Conservation (phyloP, 2,797 vertebrate genomes). For the Sebastolobus alascanus region DNA sequence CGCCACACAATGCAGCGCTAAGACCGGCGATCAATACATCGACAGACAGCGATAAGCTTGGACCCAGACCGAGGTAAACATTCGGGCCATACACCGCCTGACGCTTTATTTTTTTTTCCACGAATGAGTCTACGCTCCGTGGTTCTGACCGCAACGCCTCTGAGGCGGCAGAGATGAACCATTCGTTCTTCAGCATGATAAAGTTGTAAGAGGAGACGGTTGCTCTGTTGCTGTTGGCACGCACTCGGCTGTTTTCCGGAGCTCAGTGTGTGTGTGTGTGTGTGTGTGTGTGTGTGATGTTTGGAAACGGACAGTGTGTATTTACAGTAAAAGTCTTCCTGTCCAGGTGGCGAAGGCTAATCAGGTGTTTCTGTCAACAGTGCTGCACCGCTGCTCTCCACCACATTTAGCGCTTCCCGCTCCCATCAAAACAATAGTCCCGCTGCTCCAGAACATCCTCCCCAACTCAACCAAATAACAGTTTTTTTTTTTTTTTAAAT, state of each 20-base stretch:
- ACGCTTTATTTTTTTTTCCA: constrained; percentile 3
- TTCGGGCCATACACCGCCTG: constrained; percentile 30
- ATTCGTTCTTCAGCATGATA: constrained; percentile 23
- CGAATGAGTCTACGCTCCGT: not conserved
- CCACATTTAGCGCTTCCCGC: constrained; percentile 21
- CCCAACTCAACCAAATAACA: not conserved
- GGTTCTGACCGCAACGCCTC: not conserved
- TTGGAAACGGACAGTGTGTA: constrained; percentile 41
- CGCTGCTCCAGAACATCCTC: constrained; percentile 15
- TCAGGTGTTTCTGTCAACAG: constrained; percentile 62
- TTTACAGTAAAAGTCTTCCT: constrained; percentile 62
- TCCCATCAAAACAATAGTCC: constrained; percentile 36
- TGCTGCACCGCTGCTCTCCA: constrained; percentile 10
- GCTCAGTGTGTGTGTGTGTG: not conserved
- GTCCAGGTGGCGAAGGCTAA: constrained; percentile 55
- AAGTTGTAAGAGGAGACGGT: constrained; percentile 40
- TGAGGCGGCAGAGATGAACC: not conserved
- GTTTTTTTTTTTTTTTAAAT: not conserved
- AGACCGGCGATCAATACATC: constrained; percentile 65
- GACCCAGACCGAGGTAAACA: constrained; percentile 71
- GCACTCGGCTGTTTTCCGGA: constrained; percentile 28
- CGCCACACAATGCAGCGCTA: constrained; percentile 65
- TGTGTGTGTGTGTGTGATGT: constrained; percentile 17
- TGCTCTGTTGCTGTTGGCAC: constrained; percentile 43
- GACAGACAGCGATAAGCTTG: constrained; percentile 65